Conservation (phyloP, 2,113 vertebrate genomes). For the Erythrocercus mccallii region DNA sequence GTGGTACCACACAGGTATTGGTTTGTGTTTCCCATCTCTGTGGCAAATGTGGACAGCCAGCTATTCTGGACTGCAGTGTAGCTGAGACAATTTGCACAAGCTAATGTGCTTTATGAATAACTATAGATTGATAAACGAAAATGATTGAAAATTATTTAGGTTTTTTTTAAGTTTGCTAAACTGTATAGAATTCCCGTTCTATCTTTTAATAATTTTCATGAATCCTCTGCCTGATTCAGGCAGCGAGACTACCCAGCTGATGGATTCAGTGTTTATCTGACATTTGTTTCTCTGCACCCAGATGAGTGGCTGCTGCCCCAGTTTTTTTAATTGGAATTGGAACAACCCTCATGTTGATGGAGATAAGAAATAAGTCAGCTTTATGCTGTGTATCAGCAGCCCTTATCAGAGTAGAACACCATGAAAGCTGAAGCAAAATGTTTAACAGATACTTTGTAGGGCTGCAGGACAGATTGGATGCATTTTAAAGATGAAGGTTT, state of each 20-base stretch:
- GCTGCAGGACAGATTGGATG: conserved; percentile 58
- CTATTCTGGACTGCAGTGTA: neutral
- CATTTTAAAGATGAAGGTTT: conserved; percentile 67
- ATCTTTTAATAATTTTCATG: neutral
- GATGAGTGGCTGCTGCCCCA: conserved; percentile 51
- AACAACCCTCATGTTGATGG: conserved; percentile 23
- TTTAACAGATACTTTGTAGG: conserved; percentile 53
- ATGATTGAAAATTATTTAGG: neutral
- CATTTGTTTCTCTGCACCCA: conserved; percentile 30
- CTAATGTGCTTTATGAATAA: neutral
- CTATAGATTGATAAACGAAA: neutral
- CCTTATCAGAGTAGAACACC: conserved; percentile 36
- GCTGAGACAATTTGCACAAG: neutral
- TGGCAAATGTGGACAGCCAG: neutral
- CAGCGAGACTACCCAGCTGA: neutral
- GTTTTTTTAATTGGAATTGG: conserved; percentile 60
- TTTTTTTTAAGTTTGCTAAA: neutral
- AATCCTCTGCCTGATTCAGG: neutral
- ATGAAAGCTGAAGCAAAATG: conserved; percentile 31
- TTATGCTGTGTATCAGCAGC: conserved; percentile 1
- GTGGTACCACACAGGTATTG: neutral
- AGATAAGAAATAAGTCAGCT: conserved; percentile 56
- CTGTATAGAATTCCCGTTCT: neutral
- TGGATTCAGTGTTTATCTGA: conserved; percentile 29
- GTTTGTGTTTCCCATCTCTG: neutral